Evolutionary conservation across 2,888 invertebrate species (phyloP).

Genomic region (Apeira syringaria): DNA sequence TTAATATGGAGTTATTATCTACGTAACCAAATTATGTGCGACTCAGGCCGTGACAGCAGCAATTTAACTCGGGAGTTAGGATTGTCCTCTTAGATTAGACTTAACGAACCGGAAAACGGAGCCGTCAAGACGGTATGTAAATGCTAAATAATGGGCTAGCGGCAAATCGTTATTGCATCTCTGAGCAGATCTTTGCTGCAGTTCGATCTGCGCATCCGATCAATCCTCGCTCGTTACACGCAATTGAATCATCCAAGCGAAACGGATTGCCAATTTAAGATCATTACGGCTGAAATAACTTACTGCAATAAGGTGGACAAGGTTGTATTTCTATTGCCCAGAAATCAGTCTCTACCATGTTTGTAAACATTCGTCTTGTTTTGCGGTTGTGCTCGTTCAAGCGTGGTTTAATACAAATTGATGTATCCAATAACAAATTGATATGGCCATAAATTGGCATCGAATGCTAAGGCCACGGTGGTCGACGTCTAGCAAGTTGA

Average conservation of each 20-base stretch:
- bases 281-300: constrained; percentile 53
- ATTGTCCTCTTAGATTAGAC: constrained; percentile 25
- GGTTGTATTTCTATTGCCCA: constrained; percentile 35
- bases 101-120: constrained; percentile 46
- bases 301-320: constrained; percentile 38
- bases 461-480: constrained; percentile 18
- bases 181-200: constrained; percentile 35
- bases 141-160: constrained; percentile 50
- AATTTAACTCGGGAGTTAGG: constrained; percentile 20
- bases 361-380: constrained; percentile 31
- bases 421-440: constrained; percentile 14
- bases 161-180: constrained; percentile 59
- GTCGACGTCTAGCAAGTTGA: constrained; percentile 19
- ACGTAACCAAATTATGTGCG: constrained; percentile 30
- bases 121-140: constrained; percentile 39
- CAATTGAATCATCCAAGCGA: constrained; percentile 54
- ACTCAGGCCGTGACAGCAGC: constrained; percentile 22
- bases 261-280: constrained; percentile 63
- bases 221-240: constrained; percentile 55
- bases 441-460: constrained; percentile 17
- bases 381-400: constrained; percentile 20
- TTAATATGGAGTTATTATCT: constrained; percentile 37
- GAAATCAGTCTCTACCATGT: constrained; percentile 32
- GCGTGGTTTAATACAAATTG: constrained; percentile 21
- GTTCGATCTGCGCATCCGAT: constrained; percentile 52